Conservation (phyloP, 2,113 vertebrate species). For the Entosphenus tridentatus region DNA sequence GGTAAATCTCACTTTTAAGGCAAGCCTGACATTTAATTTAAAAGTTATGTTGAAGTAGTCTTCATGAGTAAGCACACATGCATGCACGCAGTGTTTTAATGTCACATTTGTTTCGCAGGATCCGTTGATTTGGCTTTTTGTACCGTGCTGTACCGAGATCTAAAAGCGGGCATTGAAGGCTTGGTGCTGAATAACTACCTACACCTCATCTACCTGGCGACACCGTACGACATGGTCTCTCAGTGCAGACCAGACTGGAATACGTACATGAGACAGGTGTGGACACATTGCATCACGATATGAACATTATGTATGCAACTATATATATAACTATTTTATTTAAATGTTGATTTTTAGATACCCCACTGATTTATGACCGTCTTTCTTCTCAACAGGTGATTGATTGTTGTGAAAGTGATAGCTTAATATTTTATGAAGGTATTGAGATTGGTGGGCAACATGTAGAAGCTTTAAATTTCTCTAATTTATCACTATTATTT, state of each 20-base stretch:
- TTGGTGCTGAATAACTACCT: slow-evolving; percentile 56
- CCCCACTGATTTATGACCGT: too few species aligned
- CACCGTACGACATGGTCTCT: slow-evolving; percentile 47
- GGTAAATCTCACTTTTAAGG: too few species aligned
- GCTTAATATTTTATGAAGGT: too few species aligned
- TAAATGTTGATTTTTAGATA: too few species aligned
- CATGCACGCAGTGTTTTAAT: not conserved
- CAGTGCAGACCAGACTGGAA: slow-evolving; percentile 69
- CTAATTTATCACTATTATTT: not conserved
- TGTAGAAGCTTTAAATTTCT: not conserved
- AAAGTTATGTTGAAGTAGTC: too few species aligned
- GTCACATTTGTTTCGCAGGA: slow-evolving; percentile 24
- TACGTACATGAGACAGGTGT: slow-evolving; percentile 60
- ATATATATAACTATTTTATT: too few species aligned
- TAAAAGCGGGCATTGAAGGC: slow-evolving; percentile 55
- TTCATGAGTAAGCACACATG: too few species aligned
- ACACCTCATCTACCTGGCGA: slow-evolving; percentile 62
- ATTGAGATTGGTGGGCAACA: not conserved
- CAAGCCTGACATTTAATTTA: too few species aligned
- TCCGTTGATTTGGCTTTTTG: slow-evolving; percentile 53
- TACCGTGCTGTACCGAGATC: slow-evolving; percentile 43
- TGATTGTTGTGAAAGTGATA: not conserved
- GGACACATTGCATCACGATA: not conserved
- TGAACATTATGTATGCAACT: not conserved
- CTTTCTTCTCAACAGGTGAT: not conserved